Conservation (phyloP, 2,113 vertebrate species). For the Elaphurus davidianus region DNA sequence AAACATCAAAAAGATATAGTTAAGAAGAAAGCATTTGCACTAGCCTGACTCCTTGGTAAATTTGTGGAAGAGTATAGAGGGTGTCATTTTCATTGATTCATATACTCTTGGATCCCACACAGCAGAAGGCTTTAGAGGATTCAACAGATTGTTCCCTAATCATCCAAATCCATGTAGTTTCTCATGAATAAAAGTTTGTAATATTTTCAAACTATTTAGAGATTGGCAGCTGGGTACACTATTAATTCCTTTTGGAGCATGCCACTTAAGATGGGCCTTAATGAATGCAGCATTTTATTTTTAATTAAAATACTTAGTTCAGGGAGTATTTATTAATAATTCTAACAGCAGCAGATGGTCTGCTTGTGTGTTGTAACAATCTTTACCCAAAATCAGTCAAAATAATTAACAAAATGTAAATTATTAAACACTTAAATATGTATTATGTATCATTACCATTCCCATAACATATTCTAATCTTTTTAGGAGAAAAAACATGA, state of each 20-base stretch:
- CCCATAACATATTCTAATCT: slow-evolving; percentile 50
- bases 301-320: slow-evolving; percentile 75
- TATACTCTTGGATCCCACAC: background rate
- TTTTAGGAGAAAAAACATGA: slow-evolving; percentile 62
- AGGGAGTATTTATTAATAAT: slow-evolving; percentile 74
- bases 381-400: slow-evolving; percentile 62
- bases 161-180: slow-evolving; percentile 51
- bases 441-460: slow-evolving; percentile 74
- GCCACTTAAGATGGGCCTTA: slow-evolving; percentile 33
- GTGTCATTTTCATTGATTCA: background rate
- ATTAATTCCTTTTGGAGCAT: slow-evolving; percentile 65
- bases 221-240: slow-evolving; percentile 39
- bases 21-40: background rate
- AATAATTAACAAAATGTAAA: slow-evolving; percentile 80
- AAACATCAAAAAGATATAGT: background rate
- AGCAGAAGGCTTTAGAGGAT: slow-evolving; percentile 8
- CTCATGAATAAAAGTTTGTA: slow-evolving; percentile 69
- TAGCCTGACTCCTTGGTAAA: background rate
- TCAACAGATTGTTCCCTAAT: slow-evolving; percentile 57
- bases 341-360: slow-evolving; percentile 74
- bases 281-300: slow-evolving; percentile 64
- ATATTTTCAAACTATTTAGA: slow-evolving; percentile 60
- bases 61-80: background rate
- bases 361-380: slow-evolving; percentile 71
- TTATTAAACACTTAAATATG: slow-evolving; percentile 77